Evolutionary conservation across 1,140 invertebrate genomes (phyloP).

Genomic region (Zaprionus ornatus): DNA sequence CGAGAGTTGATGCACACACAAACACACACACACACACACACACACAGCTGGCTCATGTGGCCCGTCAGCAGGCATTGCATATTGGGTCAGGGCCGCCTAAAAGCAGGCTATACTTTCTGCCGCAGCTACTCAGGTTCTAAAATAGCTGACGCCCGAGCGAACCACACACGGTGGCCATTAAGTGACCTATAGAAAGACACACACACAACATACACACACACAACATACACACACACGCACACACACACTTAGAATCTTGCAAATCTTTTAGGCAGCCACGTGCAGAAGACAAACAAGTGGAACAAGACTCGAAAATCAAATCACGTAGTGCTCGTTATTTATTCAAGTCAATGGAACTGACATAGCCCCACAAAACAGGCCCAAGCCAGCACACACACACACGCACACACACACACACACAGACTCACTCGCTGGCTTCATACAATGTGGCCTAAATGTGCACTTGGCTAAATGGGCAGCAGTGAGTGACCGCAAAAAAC

Average conservation of each 20-base stretch:
- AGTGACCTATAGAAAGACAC: slow-evolving; percentile 18
- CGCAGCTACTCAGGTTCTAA: slow-evolving; percentile 21
- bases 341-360: slow-evolving; percentile 54
- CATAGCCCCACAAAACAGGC: slow-evolving; percentile 24
- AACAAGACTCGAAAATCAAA: slow-evolving; percentile 55
- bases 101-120: slow-evolving; percentile 36
- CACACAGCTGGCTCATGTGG: neutral
- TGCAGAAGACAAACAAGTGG: slow-evolving; percentile 44
- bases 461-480: slow-evolving; percentile 60
- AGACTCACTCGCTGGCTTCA: slow-evolving; percentile 24
- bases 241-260: slow-evolving; percentile 10
- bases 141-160: slow-evolving; percentile 21
- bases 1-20: slow-evolving; percentile 10
- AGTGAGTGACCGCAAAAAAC: slow-evolving; percentile 43
- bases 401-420: slow-evolving; percentile 21
- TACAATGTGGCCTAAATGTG: slow-evolving; percentile 62
- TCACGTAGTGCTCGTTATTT: slow-evolving; percentile 71
- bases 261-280: slow-evolving; percentile 52
- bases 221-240: neutral
- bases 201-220: slow-evolving; percentile 7
- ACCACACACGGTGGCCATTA: slow-evolving; percentile 22
- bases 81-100: slow-evolving; percentile 63
- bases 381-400: slow-evolving; percentile 1
- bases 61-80: neutral
- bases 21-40: neutral